Evolutionary conservation across 2,888 invertebrate genomes (phyloP).

Genomic region (Rhogogaster chlorosoma): DNA sequence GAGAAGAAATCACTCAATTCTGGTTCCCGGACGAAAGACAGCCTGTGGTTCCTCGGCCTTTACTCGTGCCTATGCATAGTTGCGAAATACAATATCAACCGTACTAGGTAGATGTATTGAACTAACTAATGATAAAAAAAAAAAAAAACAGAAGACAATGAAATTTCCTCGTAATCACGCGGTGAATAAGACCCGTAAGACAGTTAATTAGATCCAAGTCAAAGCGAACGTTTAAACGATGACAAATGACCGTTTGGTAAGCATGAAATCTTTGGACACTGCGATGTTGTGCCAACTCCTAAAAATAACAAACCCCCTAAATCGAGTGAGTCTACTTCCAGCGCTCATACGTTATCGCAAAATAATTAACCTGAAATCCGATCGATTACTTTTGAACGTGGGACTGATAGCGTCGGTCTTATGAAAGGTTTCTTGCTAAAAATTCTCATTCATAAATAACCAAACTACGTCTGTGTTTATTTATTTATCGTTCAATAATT

Average conservation of each 20-base stretch:
- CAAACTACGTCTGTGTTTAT: slow-evolving; percentile 4
- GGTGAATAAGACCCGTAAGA: neutral
- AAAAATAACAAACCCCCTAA: neutral
- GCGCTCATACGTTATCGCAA: slow-evolving; percentile 6
- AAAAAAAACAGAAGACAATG: neutral
- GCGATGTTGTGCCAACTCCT: neutral
- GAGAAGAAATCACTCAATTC: neutral
- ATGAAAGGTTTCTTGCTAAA: neutral
- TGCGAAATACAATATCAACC: neutral
- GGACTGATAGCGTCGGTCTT: slow-evolving; percentile 16
- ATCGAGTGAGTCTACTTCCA: neutral
- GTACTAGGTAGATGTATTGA: neutral
- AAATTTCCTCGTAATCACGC: neutral
- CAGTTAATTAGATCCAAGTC: slow-evolving; percentile 21
- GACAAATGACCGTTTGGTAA: slow-evolving; percentile 18
- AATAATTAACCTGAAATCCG: slow-evolving; percentile 15
- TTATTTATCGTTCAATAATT: neutral
- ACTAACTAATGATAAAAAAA: neutral
- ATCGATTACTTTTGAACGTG: slow-evolving; percentile 19
- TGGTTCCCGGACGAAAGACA: neutral
- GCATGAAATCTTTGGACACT: neutral
- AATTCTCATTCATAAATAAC: slow-evolving; percentile 27
- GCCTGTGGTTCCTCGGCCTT: neutral
- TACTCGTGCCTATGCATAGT: neutral
- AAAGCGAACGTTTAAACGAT: neutral